These are phyloP conservation scores for Eupithecia inturbata DNA, from an alignment of 2,888 invertebrate species.

Conservation along the genomic window DNA sequence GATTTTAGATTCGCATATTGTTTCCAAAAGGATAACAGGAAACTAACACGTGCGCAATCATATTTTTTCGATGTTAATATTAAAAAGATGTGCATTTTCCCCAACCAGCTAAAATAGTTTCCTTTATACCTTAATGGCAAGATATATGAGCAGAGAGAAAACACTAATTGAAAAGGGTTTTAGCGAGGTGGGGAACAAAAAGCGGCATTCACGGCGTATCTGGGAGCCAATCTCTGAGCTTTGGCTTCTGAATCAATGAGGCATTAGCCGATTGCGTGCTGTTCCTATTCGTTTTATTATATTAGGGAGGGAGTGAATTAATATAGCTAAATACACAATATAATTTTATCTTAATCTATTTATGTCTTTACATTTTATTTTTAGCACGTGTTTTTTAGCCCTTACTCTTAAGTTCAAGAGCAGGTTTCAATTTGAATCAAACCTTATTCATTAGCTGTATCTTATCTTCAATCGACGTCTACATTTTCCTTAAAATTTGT, in stretches of 20 bases:
- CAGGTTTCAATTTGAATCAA: not conserved
- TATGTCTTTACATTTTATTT: not conserved
- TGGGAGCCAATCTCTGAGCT: constrained; percentile 42
- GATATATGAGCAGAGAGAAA: constrained; percentile 40
- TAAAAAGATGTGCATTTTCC: not conserved
- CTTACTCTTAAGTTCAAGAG: not conserved
- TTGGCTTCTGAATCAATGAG: constrained; percentile 39
- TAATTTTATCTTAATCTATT: not conserved
- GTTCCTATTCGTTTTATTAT: constrained; percentile 28
- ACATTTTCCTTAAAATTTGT: not conserved
- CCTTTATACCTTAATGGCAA: constrained; percentile 22
- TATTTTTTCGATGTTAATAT: not conserved
- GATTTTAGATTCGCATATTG: not conserved
- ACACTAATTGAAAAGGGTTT: constrained; percentile 48
- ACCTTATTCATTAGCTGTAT: not conserved
- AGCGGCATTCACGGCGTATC: constrained; percentile 44
- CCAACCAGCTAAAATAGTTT: not conserved
- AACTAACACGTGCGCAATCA: not conserved
- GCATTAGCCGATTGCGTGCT: constrained; percentile 43
- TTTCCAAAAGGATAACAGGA: not conserved
- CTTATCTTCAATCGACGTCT: not conserved
- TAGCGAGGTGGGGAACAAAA: constrained; percentile 46
- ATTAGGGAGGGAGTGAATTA: not conserved
- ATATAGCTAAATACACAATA: not conserved
- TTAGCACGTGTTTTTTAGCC: not conserved